Evolutionary conservation across 2,797 vertebrate species (phyloP), one percentile per base, ranked within the genome.

Genomic region (Graptemys geographica): DNA sequence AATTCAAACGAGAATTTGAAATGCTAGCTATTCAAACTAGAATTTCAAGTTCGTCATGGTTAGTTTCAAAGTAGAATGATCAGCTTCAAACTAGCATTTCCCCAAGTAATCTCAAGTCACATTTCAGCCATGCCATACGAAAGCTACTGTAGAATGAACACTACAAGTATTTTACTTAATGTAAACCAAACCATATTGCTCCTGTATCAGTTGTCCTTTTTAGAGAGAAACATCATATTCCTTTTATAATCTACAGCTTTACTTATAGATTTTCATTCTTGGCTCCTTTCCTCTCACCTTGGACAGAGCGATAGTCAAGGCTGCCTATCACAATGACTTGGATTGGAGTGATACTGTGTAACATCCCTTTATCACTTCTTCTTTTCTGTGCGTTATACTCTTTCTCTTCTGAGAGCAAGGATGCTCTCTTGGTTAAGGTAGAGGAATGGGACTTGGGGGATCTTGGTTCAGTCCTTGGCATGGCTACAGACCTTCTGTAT

Each of bases 391-490:
- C 52, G 41, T 84, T 57, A 47, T 0, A 31, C 0, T 13, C 15
- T 21, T 3, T 4, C 4, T 41, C 21, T 86, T 31, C 80, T 28
- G 85, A 15, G 28, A 6, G 3, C 11, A 80, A 37, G 87, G 16
- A 5, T 16, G 1, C n/a, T 27, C 4, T 8, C 53, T 72, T 83
- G 11, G 5, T 69, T 89, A 33, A 76, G 21, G 15, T 8, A 25
- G 6, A 79, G 52, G 86, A 87, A 7, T 31, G 44, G 6, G 11
- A 4, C 28, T 90, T 28, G 10, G 15, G n/a, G 84, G 55, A 27
- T 16, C 55, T 33, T 7, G 0, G 0, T 41, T 21, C 13, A 51
- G 8, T 80, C 69, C 23, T 92, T 86, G 51, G 2, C 2, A 52
- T 2, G 53, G 25, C 23, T 57, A 31, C n/a, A 37, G 8, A 69